Base-by-base conservation (phyloP, 2,797 vertebrate genomes). In the Dendrocincla fuliginosa region DNA sequence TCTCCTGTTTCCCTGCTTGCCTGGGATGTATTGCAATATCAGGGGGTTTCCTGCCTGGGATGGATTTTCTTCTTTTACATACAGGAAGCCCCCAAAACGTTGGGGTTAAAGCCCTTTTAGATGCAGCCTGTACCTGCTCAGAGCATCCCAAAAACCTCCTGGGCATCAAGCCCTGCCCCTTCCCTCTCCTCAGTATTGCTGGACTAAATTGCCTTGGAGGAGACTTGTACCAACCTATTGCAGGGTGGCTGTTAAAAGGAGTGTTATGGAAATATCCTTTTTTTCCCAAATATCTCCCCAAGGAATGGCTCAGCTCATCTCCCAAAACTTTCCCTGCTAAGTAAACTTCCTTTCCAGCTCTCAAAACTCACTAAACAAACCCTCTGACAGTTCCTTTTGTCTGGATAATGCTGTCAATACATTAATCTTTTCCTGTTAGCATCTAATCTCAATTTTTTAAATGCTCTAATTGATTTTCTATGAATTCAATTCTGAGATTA, bases 401-500 rank as follows among this genome's bases (percentile, higher is more conserved):
- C 85, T 84, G 42, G 70, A 30, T 82, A 82, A 88, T 64, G 10
- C 18, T 86, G 87, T 87, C 95, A 84, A 94, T 93, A 52, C 87
- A 81, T 94, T 93, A 89, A 95, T 92, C 94, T 85, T 84, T 88
- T 35, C 77, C 77, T 5, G n/a, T 95, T 93, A 87, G 76, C 67
- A 82, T 88, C 93, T 96, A 90, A 95, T 94, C 95, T 93, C 91
- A 91, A 82, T 84, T 94, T 95, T 95, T 95, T 5, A 24, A 92
- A 91, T 55, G 87, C 60, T 95, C 83, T 84, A 78, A 96, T 94
- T 95, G 96, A 96, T 97, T 96, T 97, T 90, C 92, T 75, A 74
- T 94, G 53, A 95, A 93, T 93, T 95, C 89, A 93, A 93, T 95
- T 84, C 78, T 24, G 64, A 86, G 93, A 95, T 95, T 93, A 93